Percentiles rank a stretch among this genome's conserved stretches.
Conservation (phyloP, 2,113 vertebrate genomes). For the Aegotheles bennettii region DNA sequence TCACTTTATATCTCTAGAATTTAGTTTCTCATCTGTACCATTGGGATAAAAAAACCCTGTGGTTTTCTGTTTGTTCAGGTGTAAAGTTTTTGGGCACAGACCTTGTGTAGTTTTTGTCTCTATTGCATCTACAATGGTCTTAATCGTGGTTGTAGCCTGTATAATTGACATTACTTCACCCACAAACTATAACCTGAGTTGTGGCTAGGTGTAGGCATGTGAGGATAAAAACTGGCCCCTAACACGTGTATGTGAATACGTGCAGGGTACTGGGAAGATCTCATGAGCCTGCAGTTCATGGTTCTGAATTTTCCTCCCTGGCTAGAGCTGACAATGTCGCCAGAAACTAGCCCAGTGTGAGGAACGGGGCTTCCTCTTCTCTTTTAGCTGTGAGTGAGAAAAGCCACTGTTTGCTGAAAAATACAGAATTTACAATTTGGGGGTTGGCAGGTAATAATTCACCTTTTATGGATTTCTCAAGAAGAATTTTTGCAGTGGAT, state of each 20-base stretch:
- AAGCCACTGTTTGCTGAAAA: not conserved
- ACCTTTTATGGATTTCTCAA: not conserved
- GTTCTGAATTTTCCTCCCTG: not conserved
- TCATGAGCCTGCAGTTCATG: not conserved
- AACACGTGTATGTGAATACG: accelerated
- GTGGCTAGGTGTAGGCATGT: not conserved
- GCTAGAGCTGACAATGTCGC: not conserved
- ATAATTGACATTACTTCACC: not conserved
- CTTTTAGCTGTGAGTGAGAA: not conserved
- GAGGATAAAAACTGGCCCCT: not conserved
- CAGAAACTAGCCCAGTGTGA: not conserved
- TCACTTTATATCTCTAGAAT: not conserved
- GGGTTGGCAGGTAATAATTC: not conserved
- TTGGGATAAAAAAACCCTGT: not conserved
- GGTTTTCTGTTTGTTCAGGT: not conserved
- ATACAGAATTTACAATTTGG: no score
- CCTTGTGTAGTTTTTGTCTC: not conserved
- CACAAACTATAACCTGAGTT: accelerated
- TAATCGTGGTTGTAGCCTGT: not conserved
- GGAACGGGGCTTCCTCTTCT: not conserved
- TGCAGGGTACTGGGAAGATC: not conserved
- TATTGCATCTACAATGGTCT: not conserved
- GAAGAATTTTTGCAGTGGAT: not conserved
- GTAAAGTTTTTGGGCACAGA: not conserved
- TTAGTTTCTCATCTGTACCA: not conserved